A percentile compares a stretch with the other conserved stretches of the same genome.
Evolutionary conservation across 1,140 invertebrate species (phyloP).

Genomic region (Lethocerus indicus): DNA sequence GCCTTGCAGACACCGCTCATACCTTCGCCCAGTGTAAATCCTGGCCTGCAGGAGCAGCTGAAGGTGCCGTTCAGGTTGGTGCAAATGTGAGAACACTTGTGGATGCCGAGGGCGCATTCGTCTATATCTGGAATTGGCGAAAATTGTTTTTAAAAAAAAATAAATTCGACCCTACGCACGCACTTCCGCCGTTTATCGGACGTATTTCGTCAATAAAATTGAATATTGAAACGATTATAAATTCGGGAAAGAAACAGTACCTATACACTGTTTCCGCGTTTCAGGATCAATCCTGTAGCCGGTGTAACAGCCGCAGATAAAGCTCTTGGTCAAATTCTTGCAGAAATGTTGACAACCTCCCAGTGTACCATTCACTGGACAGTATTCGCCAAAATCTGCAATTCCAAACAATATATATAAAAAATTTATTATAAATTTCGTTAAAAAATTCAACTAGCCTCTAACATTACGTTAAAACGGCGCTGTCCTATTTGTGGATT

Average conservation of each 20-base stretch:
- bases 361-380: conserved; percentile 40
- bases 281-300: conserved; percentile 65
- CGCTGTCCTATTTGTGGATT: too few species aligned
- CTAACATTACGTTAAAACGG: background rate
- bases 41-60: conserved; percentile 68
- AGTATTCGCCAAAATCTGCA: conserved; percentile 47
- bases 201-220: conserved; percentile 4
- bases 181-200: too few species aligned
- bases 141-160: background rate
- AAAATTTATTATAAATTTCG: background rate
- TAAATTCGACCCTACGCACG: background rate
- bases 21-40: conserved; percentile 57
- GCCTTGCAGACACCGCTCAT: conserved; percentile 67
- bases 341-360: conserved; percentile 92
- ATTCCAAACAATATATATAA: conserved; percentile 9
- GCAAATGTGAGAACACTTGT: conserved; percentile 85
- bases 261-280: conserved; percentile 57
- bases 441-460: background rate
- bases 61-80: conserved; percentile 84
- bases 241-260: conserved; percentile 19
- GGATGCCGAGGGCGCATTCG: conserved; percentile 65
- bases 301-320: conserved; percentile 28
- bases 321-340: conserved; percentile 46
- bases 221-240: too few species aligned
- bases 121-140: conserved; percentile 51